A percentile compares a stretch with the other conserved stretches of the same genome.
Evolutionary conservation across 53 echinoderm and acorn worm genomes (phyloP).

Genomic region (Paracentrotus lividus): DNA sequence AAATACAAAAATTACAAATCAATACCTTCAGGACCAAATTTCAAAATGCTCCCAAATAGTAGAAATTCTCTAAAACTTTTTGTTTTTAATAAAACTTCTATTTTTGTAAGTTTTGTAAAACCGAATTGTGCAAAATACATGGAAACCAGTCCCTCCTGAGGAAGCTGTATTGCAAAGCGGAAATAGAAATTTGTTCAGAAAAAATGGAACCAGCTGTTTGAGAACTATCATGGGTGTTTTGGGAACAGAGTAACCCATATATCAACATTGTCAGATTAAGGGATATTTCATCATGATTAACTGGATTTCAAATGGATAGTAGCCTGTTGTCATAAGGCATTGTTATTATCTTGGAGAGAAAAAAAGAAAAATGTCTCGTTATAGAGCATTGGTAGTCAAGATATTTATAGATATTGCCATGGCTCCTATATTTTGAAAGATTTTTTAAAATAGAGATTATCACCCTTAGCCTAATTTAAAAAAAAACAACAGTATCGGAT

Average conservation of each 20-base stretch:
- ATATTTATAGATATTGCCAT: too few species aligned
- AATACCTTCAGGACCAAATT: background rate
- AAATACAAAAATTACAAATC: background rate
- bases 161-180: background rate
- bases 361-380: background rate
- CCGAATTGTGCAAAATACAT: background rate
- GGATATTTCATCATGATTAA: background rate
- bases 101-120: background rate
- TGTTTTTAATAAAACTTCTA: background rate
- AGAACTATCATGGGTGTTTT: background rate
- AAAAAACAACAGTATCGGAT: too few species aligned
- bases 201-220: constrained; percentile 23
- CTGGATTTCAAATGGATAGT: background rate
- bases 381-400: too few species aligned
- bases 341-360: background rate
- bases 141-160: too few species aligned
- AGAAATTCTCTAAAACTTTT: background rate
- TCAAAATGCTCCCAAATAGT: background rate
- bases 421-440: too few species aligned
- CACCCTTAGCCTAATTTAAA: too few species aligned
- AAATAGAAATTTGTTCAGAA: constrained; percentile 24
- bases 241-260: background rate
- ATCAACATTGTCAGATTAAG: background rate
- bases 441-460: too few species aligned
- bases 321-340: background rate